Percentiles rank a stretch among this genome's conserved stretches.
phyloP scores from a whole-genome alignment of 2,888 invertebrate genomes.

The Drosophila rubida region DNA sequence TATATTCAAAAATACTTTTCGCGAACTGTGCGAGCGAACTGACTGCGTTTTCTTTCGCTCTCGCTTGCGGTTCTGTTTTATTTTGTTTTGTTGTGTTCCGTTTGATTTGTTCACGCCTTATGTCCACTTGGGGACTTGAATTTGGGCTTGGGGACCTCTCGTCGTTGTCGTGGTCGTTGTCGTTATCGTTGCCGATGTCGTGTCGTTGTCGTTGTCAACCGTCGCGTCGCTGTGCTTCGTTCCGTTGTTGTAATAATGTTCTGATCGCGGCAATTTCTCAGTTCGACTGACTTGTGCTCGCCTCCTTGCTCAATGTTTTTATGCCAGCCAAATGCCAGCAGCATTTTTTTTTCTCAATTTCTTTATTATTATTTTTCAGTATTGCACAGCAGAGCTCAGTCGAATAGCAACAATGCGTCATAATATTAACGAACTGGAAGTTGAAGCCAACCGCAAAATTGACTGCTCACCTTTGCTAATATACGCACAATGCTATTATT shows the following conservation, averaged over 20 bases:
- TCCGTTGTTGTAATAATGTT: constrained; percentile 51
- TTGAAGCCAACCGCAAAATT: background rate
- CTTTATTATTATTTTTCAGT: constrained; percentile 69
- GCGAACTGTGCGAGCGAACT: constrained; percentile 14
- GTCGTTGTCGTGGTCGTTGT: constrained; percentile 4
- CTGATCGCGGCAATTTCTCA: constrained; percentile 81
- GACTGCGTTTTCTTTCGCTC: constrained; percentile 19
- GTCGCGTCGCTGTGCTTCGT: constrained; percentile 16
- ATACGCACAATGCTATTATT: background rate
- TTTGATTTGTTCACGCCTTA: constrained; percentile 46
- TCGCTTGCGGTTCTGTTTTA: background rate
- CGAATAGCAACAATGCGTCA: constrained; percentile 23
- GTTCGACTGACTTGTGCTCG: constrained; percentile 80
- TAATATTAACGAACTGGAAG: background rate
- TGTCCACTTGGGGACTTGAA: constrained; percentile 48
- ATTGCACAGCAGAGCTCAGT: constrained; percentile 40
- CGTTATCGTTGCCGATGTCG: background rate
- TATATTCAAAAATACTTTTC: constrained; percentile 46
- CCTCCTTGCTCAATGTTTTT: constrained; percentile 81
- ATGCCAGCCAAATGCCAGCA: constrained; percentile 67
- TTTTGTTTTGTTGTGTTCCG: constrained; percentile 27
- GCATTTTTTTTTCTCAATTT: constrained; percentile 63
- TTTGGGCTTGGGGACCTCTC: constrained; percentile 33
- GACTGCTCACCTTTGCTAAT: background rate
- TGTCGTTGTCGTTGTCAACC: constrained; percentile 12